Evolutionary conservation across 2,888 invertebrate species (phyloP), one percentile per base, ranked within the genome.

Genomic region (Bugulina stolonifera): DNA sequence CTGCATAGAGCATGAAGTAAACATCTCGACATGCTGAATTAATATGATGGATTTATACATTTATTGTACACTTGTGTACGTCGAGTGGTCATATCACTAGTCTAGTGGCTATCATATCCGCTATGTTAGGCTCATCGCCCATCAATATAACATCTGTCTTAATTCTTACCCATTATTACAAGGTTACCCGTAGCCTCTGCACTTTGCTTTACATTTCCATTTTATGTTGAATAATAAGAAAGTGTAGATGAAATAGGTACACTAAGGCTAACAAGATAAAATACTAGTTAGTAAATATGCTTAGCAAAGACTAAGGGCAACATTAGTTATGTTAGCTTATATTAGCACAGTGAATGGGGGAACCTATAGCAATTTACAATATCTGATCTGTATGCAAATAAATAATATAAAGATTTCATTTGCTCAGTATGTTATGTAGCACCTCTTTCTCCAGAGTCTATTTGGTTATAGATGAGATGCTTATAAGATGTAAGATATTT

Each of bases 21-120:
- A n/a, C n/a, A n/a, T n/a, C n/a, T n/a, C n/a, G n/a, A n/a, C n/a
- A n/a, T n/a, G n/a, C n/a, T n/a, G n/a, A 64, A 64, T 64, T 27
- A 32, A 64, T 32, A 32, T 14, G 32, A 34, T 34, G 32, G 64
- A 3, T 64, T 64, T 64, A 34, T 22, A 32, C 64, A 64, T 64
- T 64, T 64, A 64, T 64, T 64, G 64, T 32, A 64, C 32, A 29
- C 32, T 64, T 64, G 34, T 57, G n/a, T n/a, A 25, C 25, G 25
- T n/a, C 57, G 25, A 57, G 57, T 25, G 25, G 52, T 25, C 10
- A 22, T 57, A 57, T 22, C 18, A n/a, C 14, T 57, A 5, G 10
- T 29, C 64, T 32, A 64, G 64, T 10, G 64, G 64, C 5, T 32
- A 27, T 64, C 25, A 64, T 64, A 32, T 27, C 64, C 10, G 64